Conservation (phyloP, 2,113 vertebrate genomes). For the Ammodytes dubius region DNA sequence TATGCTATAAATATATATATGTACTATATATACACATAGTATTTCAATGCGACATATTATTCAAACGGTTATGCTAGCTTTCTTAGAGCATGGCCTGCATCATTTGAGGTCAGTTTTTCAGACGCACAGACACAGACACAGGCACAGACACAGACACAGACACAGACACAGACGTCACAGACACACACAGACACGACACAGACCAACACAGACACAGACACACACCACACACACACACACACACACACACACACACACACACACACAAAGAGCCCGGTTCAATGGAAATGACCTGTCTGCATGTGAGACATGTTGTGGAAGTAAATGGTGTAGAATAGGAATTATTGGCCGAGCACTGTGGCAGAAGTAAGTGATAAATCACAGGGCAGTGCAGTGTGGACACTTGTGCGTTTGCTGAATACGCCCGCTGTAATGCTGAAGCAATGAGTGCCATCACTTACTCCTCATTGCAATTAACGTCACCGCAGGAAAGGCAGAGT, state of each 20-base stretch:
- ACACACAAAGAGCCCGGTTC: not conserved
- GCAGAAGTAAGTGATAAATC: conserved; percentile 74
- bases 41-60: conserved; percentile 1
- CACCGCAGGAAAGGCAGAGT: conserved; percentile 34
- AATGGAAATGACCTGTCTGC: conserved; percentile 19
- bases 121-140: not conserved
- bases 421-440: conserved; percentile 47
- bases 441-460: conserved; percentile 49
- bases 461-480: conserved; percentile 73
- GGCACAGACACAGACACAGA: not conserved
- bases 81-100: conserved; percentile 7
- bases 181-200: not conserved
- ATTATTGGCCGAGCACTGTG: conserved; percentile 56
- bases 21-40: not conserved
- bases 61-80: conserved; percentile 17
- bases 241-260: not conserved
- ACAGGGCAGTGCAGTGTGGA: conserved; percentile 40
- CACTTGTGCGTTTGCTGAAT: conserved; percentile 65
- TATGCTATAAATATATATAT: no score
- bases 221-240: not conserved
- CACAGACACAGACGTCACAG: not conserved
- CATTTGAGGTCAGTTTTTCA: conserved; percentile 22
- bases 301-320: conserved; percentile 9
- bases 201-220: no score
- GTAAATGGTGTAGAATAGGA: conserved; percentile 53